These are phyloP conservation scores for Chunga burmeisteri DNA, from an alignment of 2,113 vertebrate species.

Conservation along the genomic window DNA sequence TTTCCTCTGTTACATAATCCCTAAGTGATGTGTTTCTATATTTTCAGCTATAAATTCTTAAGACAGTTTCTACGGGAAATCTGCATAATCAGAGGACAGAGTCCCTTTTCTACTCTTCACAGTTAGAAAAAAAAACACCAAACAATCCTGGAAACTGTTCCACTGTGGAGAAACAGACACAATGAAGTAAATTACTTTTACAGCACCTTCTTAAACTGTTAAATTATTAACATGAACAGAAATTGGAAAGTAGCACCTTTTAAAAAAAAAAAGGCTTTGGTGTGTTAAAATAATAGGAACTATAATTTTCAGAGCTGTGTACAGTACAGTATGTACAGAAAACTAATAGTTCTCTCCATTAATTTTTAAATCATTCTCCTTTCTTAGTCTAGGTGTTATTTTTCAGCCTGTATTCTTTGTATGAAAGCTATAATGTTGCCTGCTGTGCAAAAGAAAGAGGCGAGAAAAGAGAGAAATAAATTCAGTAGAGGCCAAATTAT, in stretches of 20 bases:
- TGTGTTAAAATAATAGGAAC: background rate
- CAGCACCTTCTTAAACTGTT: conserved; percentile 8
- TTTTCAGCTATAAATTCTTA: background rate
- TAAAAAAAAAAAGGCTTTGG: background rate
- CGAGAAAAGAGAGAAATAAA: background rate
- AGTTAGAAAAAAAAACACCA: background rate
- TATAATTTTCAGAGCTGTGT: background rate
- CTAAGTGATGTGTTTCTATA: background rate
- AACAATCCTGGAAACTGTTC: background rate
- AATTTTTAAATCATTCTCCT: conserved; percentile 1
- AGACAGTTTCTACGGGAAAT: background rate
- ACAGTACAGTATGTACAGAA: background rate
- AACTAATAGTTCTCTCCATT: background rate
- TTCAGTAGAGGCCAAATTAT: background rate
- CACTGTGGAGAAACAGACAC: background rate
- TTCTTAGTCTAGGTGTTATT: background rate
- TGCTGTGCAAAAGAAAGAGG: background rate
- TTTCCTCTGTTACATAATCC: background rate
- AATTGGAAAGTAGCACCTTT: background rate
- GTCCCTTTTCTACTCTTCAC: background rate
- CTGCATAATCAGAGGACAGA: background rate
- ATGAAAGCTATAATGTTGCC: background rate
- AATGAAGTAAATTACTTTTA: background rate
- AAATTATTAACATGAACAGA: conserved; percentile 1
- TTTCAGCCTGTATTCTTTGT: background rate